Evolutionary conservation across 2,888 invertebrate species (phyloP), one percentile per base, ranked within the genome.

Genomic region (Ferrisia virgata): DNA sequence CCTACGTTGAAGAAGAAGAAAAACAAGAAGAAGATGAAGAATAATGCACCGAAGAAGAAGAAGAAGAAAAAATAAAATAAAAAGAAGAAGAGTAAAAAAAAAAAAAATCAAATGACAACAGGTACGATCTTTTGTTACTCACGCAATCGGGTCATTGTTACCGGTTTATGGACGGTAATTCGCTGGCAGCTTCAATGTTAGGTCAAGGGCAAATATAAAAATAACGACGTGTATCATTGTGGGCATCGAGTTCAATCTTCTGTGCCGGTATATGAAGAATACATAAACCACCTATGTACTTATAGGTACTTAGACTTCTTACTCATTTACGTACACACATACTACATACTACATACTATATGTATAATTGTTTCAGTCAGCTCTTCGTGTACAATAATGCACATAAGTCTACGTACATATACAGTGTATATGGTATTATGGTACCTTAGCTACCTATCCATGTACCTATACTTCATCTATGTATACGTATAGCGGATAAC

Each of bases 121-220:
- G 72, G 33, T 36, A 33, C 47, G 47, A 47, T 72, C 72, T 72
- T 72, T 72, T 72, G 33, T 47, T 80, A 82, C 31, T 82, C 69
- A 72, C 72, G 82, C 69, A 82, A 72, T 82, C 82, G 82, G 82
- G 82, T 82, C 82, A 82, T 69, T 82, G 82, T 82, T 82, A 82
- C 82, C 82, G 82, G 72, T 82, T 82, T 72, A 82, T 31, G 82
- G 53, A 64, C 64, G 33, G 82, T 31, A 72, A 82, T 82, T 72
- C 69, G 72, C 82, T 72, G 58, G 82, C 82, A 82, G 85, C 80
- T 81, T 85, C 85, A 85, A 85, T 85, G 85, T 85, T 85, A 85
- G 85, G 85, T 85, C 85, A 85, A 85, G 85, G 85, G 85, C 82
- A 85, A 82, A 22, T 58, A 15, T 2, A 43, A 39, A 79, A 76